These are phyloP conservation scores for Meganola albula DNA, from an alignment of 2,888 invertebrate genomes.

Conservation along the genomic window DNA sequence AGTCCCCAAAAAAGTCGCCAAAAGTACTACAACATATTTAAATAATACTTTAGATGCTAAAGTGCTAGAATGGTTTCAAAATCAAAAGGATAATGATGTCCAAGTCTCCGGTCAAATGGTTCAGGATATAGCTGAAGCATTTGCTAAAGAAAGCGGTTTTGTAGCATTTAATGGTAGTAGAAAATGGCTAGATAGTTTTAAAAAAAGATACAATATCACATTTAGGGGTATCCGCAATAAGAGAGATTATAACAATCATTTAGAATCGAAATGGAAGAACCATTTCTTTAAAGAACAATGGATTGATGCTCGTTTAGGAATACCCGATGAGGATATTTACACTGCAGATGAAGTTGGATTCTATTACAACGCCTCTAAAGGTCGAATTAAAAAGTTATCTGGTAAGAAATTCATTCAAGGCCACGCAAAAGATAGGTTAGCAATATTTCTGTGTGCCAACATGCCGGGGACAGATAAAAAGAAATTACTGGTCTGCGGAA, in stretches of 20 bases:
- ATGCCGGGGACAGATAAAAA: conserved; percentile 41
- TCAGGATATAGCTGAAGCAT: conserved; percentile 37
- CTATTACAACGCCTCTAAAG: conserved; percentile 43
- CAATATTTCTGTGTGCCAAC: conserved; percentile 42
- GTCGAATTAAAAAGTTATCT: conserved; percentile 37
- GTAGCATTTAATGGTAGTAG: conserved; percentile 43
- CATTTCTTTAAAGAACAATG: conserved; percentile 45
- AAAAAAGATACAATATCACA: conserved; percentile 37
- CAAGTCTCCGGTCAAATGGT: conserved; percentile 41
- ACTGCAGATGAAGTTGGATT: conserved; percentile 43
- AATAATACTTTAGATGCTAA: conserved; percentile 34
- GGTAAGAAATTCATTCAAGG: conserved; percentile 46
- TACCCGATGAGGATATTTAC: conserved; percentile 41
- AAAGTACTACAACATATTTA: conserved; percentile 32
- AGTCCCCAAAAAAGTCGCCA: conserved; percentile 30
- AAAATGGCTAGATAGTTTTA: conserved; percentile 48
- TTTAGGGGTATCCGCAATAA: conserved; percentile 28
- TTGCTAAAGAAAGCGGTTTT: conserved; percentile 41
- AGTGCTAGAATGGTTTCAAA: conserved; percentile 38
- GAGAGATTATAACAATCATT: conserved; percentile 27
- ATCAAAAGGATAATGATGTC: conserved; percentile 28
- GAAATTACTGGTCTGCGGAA: conserved; percentile 40
- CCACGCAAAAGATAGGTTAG: conserved; percentile 35
- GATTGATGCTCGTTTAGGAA: conserved; percentile 36
- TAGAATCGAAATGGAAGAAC: conserved; percentile 41